Conservation (phyloP, 2,888 invertebrate genomes). For the Spatulosminthurus flaviceps region DNA sequence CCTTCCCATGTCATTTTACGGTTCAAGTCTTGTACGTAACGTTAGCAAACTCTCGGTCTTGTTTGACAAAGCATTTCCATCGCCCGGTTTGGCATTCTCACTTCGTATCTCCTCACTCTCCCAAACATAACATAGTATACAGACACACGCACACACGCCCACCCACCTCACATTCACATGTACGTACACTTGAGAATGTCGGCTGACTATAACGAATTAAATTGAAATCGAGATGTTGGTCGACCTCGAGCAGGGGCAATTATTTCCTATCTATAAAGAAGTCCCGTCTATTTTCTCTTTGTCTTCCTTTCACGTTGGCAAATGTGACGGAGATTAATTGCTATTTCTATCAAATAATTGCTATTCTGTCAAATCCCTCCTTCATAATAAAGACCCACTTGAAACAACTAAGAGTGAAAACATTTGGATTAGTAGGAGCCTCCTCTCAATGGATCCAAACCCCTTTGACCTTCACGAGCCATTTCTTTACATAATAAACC, state of each 20-base stretch:
- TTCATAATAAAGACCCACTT: no score
- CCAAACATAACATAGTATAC: no score
- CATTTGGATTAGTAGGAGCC: no score
- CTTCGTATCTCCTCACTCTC: not conserved
- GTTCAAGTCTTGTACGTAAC: conserved; percentile 19
- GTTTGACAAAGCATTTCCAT: conserved; percentile 34
- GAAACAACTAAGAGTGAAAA: no score
- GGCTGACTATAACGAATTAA: conserved; percentile 3
- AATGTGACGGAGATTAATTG: not conserved
- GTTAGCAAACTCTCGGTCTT: not conserved
- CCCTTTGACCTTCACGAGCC: no score
- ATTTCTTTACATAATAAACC: no score
- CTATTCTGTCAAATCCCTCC: no score
- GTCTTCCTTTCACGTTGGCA: not conserved
- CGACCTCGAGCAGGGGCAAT: conserved; percentile 1
- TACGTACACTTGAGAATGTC: not conserved
- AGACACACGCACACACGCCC: not conserved
- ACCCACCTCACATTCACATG: not conserved
- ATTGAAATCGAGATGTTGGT: conserved; percentile 23
- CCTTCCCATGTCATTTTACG: conserved; percentile 43
- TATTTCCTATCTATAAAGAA: not conserved
- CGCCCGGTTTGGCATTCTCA: conserved; percentile 22
- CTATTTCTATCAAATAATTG: no score
- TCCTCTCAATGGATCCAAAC: no score
- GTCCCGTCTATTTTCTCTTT: not conserved